Conservation (phyloP, 2,113 vertebrate species). For the Petromus typicus region DNA sequence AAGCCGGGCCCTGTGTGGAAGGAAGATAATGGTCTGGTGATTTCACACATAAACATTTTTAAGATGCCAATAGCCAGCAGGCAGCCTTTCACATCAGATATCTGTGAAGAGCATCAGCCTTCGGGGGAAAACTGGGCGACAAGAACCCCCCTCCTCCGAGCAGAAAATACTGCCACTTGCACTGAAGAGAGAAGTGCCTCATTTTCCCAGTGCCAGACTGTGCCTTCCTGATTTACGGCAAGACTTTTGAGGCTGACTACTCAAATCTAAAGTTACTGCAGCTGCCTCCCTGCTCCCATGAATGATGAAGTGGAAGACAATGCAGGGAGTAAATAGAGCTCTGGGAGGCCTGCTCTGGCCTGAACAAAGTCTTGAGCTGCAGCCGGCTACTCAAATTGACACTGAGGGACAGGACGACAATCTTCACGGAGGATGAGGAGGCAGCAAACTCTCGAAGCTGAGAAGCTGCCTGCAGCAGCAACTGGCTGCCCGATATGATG, state of each 20-base stretch:
- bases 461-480: neutral
- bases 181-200: neutral
- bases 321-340: neutral
- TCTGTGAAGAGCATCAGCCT: constrained; percentile 25
- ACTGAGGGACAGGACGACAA: neutral
- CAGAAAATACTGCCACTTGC: neutral
- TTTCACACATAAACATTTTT: constrained; percentile 62
- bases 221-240: neutral
- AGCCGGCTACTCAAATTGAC: neutral
- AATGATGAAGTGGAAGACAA: neutral
- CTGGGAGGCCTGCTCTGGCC: neutral
- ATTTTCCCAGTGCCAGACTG: neutral
- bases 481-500: too few species aligned
- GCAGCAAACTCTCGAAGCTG: neutral
- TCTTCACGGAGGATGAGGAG: neutral
- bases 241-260: neutral
- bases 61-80: constrained; percentile 58
- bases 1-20: neutral
- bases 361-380: neutral
- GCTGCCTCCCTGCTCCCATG: neutral
- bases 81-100: constrained; percentile 49
- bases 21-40: constrained; percentile 64
- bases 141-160: neutral
- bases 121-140: neutral
- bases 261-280: constrained; percentile 57